Evolutionary conservation across 2,888 invertebrate genomes (phyloP).

Genomic region (Litoditis marina): DNA sequence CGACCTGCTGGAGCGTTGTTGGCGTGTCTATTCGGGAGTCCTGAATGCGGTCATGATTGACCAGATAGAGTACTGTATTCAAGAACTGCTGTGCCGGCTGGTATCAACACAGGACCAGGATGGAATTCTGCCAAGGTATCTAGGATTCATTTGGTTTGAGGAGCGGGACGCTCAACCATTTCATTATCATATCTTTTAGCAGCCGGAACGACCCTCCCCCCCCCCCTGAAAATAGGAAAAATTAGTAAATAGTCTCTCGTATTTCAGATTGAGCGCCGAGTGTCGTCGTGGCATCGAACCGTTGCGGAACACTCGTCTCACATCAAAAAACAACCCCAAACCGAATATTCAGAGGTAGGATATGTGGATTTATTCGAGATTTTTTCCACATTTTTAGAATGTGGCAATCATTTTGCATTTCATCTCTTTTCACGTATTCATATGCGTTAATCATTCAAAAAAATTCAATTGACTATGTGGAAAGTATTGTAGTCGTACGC

Average conservation of each 20-base stretch:
- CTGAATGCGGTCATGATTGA: conserved; percentile 10
- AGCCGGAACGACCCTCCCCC: too few relatives aligned
- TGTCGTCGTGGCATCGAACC: conserved; percentile 18
- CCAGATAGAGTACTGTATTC: conserved; percentile 12
- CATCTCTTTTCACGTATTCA: too few relatives aligned
- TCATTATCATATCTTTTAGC: too few relatives aligned
- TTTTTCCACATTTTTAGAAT: too few relatives aligned
- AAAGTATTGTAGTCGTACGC: too few relatives aligned
- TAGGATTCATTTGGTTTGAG: background rate
- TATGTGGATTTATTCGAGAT: background rate
- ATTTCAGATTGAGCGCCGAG: conserved; percentile 2
- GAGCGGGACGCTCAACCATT: background rate
- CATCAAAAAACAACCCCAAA: background rate
- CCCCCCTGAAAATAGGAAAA: too few relatives aligned
- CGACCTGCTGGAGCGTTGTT: conserved; percentile 16
- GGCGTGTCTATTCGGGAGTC: conserved; percentile 13
- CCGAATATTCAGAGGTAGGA: background rate
- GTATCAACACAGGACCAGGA: conserved; percentile 3
- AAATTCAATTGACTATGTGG: too few relatives aligned
- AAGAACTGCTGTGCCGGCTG: conserved; percentile 8
- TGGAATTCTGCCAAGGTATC: conserved; percentile 2
- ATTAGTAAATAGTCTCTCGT: too few relatives aligned
- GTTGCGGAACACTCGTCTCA: conserved; percentile 3
- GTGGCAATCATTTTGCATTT: too few relatives aligned
- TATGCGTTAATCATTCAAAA: too few relatives aligned